A percentile compares a stretch with the other conserved stretches of the same genome.
Conservation (phyloP, 2,113 vertebrate species). For the Mormyrus lacerda region DNA sequence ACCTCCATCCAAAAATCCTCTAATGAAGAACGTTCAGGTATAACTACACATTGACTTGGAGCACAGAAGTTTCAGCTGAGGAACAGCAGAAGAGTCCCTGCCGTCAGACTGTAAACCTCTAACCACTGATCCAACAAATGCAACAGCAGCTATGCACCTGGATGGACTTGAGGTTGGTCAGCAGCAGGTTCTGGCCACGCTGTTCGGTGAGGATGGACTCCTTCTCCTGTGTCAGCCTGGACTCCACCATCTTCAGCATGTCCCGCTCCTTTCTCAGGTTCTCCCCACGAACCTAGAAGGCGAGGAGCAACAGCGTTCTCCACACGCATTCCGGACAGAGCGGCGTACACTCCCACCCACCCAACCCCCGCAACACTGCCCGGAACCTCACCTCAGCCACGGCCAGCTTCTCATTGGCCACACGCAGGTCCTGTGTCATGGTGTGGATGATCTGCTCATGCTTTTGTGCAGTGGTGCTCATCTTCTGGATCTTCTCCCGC, state of each 20-base stretch:
- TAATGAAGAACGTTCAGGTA: background rate
- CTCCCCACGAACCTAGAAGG: conserved; percentile 69
- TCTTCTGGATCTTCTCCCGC: conserved; percentile 80
- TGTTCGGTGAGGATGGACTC: conserved; percentile 81
- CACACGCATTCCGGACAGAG: background rate
- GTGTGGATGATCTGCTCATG: conserved; percentile 89
- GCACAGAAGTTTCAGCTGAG: background rate
- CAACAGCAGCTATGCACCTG: conserved; percentile 61
- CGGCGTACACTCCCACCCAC: too few relatives aligned
- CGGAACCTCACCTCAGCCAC: conserved; percentile 74
- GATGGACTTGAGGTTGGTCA: conserved; percentile 86
- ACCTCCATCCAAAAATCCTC: background rate
- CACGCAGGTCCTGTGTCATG: conserved; percentile 85
- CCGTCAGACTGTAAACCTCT: background rate
- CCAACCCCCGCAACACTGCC: too few relatives aligned
- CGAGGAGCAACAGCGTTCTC: background rate
- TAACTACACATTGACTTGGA: background rate
- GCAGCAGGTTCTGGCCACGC: conserved; percentile 82
- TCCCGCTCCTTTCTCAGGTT: conserved; percentile 91
- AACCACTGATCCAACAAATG: background rate
- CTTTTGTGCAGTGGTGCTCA: conserved; percentile 72
- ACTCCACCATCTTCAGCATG: conserved; percentile 80
- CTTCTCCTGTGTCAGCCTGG: conserved; percentile 75
- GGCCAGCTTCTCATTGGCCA: conserved; percentile 79
- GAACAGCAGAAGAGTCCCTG: background rate